phyloP scores from a whole-genome alignment of 37 sponge, comb jelly and placozoan species.

The Axinella damicornis region DNA sequence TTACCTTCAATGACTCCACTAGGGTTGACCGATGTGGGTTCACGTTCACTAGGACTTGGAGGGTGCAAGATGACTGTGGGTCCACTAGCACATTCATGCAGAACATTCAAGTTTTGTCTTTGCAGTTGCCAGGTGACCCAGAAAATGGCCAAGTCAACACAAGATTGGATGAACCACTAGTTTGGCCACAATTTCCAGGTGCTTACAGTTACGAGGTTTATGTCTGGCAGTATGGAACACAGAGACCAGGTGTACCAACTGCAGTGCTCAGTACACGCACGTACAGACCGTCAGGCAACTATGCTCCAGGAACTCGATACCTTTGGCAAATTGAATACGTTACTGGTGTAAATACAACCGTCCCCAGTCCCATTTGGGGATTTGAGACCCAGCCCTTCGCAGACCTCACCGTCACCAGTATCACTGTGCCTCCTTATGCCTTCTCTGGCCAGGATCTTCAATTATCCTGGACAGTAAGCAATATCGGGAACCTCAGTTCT shows the following conservation, averaged over 20 bases:
- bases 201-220: conserved; percentile 18
- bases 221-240: neutral
- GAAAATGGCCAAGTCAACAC: conserved; percentile 20
- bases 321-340: conserved; percentile 23
- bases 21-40: conserved; percentile 20
- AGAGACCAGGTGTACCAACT: neutral
- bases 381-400: conserved; percentile 1
- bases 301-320: neutral
- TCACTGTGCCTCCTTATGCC: conserved; percentile 12
- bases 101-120: conserved; percentile 7
- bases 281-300: neutral
- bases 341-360: neutral
- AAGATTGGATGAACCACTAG: neutral
- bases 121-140: conserved; percentile 4
- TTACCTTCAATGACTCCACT: conserved; percentile 2
- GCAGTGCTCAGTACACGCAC: neutral
- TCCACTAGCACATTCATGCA: neutral
- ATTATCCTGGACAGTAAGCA: conserved; percentile 12
- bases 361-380: conserved; percentile 35
- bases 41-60: conserved; percentile 9
- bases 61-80: conserved; percentile 21
- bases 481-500: conserved; percentile 21
- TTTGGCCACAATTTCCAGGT: conserved; percentile 24
- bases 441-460: conserved; percentile 18
- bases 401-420: neutral